A percentile compares a stretch with the other conserved stretches of the same genome.
Conservation (phyloP, 2,797 vertebrate genomes). For the Miichthys miiuy region DNA sequence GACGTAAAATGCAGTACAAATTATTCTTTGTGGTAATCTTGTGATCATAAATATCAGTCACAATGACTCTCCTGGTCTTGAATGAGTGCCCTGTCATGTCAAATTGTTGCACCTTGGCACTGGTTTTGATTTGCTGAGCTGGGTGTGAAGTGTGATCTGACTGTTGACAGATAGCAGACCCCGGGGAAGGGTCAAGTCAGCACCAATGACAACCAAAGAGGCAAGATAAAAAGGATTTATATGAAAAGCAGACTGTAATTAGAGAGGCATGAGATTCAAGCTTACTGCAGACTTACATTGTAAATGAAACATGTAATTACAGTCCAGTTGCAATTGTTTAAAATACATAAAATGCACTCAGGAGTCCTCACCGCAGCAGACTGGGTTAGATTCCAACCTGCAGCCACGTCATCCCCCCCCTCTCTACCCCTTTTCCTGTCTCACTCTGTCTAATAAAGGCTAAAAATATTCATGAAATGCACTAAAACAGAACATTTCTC, state of each 20-base stretch:
- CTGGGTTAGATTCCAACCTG: too few species aligned
- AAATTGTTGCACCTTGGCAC: slow-evolving; percentile 51
- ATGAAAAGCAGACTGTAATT: slow-evolving; percentile 27
- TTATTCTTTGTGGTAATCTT: slow-evolving; percentile 14
- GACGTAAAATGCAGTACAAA: slow-evolving; percentile 28
- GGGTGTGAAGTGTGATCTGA: slow-evolving; percentile 52
- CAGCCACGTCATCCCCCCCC: too few species aligned
- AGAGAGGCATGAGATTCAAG: slow-evolving; percentile 2
- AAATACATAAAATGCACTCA: background rate
- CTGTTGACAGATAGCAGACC: slow-evolving; percentile 70
- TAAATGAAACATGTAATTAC: slow-evolving; percentile 1
- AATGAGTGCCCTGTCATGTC: slow-evolving; percentile 40
- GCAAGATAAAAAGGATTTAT: slow-evolving; percentile 23
- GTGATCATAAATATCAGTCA: slow-evolving; percentile 38
- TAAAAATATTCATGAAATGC: background rate
- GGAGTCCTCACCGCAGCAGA: too few species aligned
- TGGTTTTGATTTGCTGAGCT: slow-evolving; percentile 42
- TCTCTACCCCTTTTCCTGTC: too few species aligned
- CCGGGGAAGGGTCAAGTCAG: slow-evolving; percentile 53
- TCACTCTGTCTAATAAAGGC: too few species aligned
- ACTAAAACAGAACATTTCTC: slow-evolving; percentile 6
- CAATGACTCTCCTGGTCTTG: slow-evolving; percentile 5
- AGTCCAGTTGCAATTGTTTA: slow-evolving; percentile 12
- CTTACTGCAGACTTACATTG: background rate
- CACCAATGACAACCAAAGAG: slow-evolving; percentile 43